Conservation (phyloP, 2,888 invertebrate genomes). For the Brachycybe producta region DNA sequence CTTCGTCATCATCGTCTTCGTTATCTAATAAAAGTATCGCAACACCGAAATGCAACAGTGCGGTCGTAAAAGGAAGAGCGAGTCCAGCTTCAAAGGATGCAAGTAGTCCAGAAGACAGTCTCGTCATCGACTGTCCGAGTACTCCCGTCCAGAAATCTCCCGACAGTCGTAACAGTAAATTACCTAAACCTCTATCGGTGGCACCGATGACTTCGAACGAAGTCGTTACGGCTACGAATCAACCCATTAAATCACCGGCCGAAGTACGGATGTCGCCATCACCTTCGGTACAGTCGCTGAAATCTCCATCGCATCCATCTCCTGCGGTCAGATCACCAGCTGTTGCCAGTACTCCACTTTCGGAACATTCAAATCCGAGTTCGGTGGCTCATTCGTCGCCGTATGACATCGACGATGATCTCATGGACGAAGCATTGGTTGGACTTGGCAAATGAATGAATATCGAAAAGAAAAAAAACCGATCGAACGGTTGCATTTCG, state of each 20-base stretch:
- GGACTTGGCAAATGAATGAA: constrained; percentile 54
- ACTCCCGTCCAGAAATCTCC: constrained; percentile 22
- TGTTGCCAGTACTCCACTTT: constrained; percentile 46
- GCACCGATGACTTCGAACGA: not conserved
- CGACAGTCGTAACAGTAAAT: constrained; percentile 3
- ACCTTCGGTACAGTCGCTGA: constrained; percentile 26
- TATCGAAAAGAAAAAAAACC: too few species aligned
- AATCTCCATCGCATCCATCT: constrained; percentile 22
- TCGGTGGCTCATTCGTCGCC: constrained; percentile 43
- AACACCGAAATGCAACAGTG: not conserved
- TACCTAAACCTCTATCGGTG: not conserved
- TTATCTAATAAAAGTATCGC: not conserved
- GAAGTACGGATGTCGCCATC: constrained; percentile 30
- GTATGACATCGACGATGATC: constrained; percentile 74
- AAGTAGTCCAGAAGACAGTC: constrained; percentile 28
- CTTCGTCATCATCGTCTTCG: not conserved
- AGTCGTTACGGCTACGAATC: not conserved
- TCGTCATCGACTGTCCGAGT: constrained; percentile 33
- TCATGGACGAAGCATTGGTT: constrained; percentile 75
- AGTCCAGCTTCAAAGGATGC: constrained; percentile 16
- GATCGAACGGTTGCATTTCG: too few species aligned
- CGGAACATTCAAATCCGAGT: constrained; percentile 37
- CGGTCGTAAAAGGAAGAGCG: not conserved
- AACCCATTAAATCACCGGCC: constrained; percentile 8
- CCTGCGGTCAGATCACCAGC: constrained; percentile 23